Conservation (phyloP, 2,113 vertebrate species). For the Callaeas wilsoni region DNA sequence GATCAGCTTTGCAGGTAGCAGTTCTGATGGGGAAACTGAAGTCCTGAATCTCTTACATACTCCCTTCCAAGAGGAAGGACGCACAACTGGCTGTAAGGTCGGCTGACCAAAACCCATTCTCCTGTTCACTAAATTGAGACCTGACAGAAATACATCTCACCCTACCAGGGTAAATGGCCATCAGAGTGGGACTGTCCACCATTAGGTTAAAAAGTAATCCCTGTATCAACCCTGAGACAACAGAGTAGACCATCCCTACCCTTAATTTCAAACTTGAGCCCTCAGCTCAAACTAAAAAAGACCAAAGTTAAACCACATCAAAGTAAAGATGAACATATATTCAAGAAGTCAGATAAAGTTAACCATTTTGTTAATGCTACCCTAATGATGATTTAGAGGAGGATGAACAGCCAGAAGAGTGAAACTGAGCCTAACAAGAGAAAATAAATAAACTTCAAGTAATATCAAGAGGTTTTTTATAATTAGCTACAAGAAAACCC, state of each 20-base stretch:
- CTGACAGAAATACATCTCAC: background rate
- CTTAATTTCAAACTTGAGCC: background rate
- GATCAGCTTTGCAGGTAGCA: background rate
- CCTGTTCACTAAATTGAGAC: background rate
- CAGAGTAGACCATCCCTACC: background rate
- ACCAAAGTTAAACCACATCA: background rate
- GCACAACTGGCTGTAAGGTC: too few relatives aligned
- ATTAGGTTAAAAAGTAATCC: background rate
- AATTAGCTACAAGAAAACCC: background rate
- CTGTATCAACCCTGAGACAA: background rate
- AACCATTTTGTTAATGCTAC: background rate
- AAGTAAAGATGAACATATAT: background rate
- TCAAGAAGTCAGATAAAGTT: background rate
- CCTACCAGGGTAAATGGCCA: background rate
- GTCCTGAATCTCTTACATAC: background rate
- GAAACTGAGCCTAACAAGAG: background rate
- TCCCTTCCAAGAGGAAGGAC: background rate
- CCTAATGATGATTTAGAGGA: background rate
- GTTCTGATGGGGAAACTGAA: background rate
- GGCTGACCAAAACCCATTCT: background rate
- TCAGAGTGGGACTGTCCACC: background rate
- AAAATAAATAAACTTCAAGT: constrained; percentile 1
- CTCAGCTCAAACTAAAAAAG: background rate
- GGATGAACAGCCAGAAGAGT: background rate
- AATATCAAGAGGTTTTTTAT: background rate